A percentile compares a stretch with the other conserved stretches of the same genome.
phyloP scores from a whole-genome alignment of 2,113 vertebrate species.

The Malurus elegans region DNA sequence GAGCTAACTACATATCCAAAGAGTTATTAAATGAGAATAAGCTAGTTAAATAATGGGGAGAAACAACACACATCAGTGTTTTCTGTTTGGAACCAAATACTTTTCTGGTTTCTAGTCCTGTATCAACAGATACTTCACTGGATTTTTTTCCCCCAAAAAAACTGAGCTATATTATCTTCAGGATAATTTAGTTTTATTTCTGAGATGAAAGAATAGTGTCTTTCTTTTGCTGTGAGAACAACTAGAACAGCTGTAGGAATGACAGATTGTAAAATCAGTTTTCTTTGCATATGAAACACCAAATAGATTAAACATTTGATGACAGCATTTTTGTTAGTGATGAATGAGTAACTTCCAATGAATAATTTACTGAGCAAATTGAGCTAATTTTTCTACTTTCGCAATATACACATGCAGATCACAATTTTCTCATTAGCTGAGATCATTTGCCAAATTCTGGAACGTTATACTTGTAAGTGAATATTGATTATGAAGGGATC shows the following conservation, averaged over 20 bases:
- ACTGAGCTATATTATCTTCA: neutral
- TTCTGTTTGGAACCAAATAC: neutral
- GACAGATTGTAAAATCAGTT: neutral
- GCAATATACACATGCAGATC: neutral
- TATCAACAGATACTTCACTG: neutral
- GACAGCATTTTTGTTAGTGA: neutral
- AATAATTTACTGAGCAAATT: constrained; percentile 43
- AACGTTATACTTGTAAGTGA: neutral
- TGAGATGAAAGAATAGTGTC: neutral
- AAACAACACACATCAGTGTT: neutral
- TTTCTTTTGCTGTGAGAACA: neutral
- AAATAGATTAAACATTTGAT: neutral
- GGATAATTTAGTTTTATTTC: neutral
- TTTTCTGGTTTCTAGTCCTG: neutral
- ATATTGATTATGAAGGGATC: neutral
- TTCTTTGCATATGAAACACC: neutral
- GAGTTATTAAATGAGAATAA: neutral
- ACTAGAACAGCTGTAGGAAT: neutral
- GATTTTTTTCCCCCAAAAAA: accelerated
- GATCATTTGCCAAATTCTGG: neutral
- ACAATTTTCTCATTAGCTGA: constrained; percentile 1
- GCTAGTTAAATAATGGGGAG: neutral
- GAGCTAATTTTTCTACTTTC: neutral
- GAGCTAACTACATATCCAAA: neutral
- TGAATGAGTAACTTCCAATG: neutral